phyloP scores from a whole-genome alignment of 1,140 invertebrate genomes.

The Drosophila prosaltans region DNA sequence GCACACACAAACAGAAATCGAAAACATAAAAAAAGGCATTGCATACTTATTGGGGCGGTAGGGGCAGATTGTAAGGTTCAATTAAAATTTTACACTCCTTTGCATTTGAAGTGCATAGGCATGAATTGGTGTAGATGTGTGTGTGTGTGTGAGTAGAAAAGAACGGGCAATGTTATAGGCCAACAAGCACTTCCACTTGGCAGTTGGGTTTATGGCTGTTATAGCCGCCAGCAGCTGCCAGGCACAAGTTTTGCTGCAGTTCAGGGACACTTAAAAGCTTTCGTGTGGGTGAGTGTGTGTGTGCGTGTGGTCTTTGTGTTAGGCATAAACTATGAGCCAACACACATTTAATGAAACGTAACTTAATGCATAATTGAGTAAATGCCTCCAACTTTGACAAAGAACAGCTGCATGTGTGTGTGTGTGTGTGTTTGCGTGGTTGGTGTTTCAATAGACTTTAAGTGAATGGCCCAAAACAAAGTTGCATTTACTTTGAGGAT shows the following conservation, averaged over 20 bases:
- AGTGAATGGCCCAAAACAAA: conserved; percentile 10
- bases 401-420: conserved; percentile 3
- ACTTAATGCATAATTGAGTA: conserved; percentile 75
- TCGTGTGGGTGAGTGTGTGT: conserved; percentile 10
- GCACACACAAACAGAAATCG: neutral
- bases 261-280: conserved; percentile 8
- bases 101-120: conserved; percentile 63
- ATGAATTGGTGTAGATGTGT: conserved; percentile 1
- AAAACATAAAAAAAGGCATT: conserved; percentile 51
- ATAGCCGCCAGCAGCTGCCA: conserved; percentile 38
- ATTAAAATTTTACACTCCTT: conserved; percentile 81
- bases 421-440: neutral
- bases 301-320: conserved; percentile 22
- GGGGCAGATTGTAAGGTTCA: conserved; percentile 56
- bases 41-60: conserved; percentile 68
- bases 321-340: conserved; percentile 42
- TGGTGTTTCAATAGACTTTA: conserved; percentile 13
- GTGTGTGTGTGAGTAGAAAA: conserved; percentile 3
- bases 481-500: conserved; percentile 7
- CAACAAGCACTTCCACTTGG: conserved; percentile 3
- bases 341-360: conserved; percentile 75
- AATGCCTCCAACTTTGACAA: conserved; percentile 48
- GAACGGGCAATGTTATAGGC: conserved; percentile 5
- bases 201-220: conserved; percentile 22
- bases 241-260: conserved; percentile 41